Evolutionary conservation across 30 jellyfish, hydroid and myxozoan species (phyloP).

Genomic region (Turritopsis dohrnii): DNA sequence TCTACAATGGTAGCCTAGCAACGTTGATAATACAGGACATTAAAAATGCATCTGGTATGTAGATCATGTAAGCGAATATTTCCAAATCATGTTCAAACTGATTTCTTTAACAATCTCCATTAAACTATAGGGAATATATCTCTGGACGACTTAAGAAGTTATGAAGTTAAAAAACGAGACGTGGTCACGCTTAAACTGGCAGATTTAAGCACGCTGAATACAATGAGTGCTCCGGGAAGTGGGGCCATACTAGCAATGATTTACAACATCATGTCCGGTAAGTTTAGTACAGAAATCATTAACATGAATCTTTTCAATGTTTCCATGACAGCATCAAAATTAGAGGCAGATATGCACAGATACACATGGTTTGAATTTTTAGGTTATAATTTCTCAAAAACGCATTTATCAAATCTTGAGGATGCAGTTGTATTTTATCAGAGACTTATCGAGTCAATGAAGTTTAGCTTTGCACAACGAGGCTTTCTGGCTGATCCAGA

Average conservation of each 20-base stretch:
- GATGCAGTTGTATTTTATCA: slow-evolving; percentile 46
- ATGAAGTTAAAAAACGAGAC: slow-evolving; percentile 30
- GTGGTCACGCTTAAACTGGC: slow-evolving; percentile 27
- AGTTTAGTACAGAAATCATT: background rate
- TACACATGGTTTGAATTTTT: slow-evolving; percentile 25
- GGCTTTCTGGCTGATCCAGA: slow-evolving; percentile 90
- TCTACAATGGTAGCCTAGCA: slow-evolving; percentile 67
- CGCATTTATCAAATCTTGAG: slow-evolving; percentile 39
- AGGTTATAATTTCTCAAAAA: slow-evolving; percentile 27
- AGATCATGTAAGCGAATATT: background rate
- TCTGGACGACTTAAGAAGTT: slow-evolving; percentile 41
- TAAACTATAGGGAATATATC: slow-evolving; percentile 43
- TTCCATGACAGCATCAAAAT: background rate
- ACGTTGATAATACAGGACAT: slow-evolving; percentile 47
- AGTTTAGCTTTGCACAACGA: slow-evolving; percentile 85
- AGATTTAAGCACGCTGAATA: slow-evolving; percentile 39
- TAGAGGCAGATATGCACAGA: too few species aligned
- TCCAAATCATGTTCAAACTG: background rate
- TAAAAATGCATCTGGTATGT: slow-evolving; percentile 24
- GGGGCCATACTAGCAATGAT: slow-evolving; percentile 92
- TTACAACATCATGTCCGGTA: slow-evolving; percentile 79
- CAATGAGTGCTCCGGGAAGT: slow-evolving; percentile 91
- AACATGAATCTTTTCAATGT: background rate
- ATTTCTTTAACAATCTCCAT: too few species aligned
- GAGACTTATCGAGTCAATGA: slow-evolving; percentile 59